phyloP scores from a whole-genome alignment of 2,113 vertebrate species.

The cat (Felis catus) region F.catus_Fca126_mat1.0 CM031417.1:90074001-90074500 shows the following conservation, averaged over 20 bases:
- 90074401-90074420: background rate
- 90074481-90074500: background rate
- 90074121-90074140: background rate
- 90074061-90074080: background rate
- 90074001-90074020: background rate
- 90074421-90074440: background rate
- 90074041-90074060: background rate
- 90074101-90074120: background rate
- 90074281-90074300: background rate
- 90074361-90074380: background rate
- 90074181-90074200: background rate
- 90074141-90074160: background rate
- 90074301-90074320: accelerated
- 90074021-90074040: background rate
- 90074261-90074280: background rate
- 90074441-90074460: background rate
- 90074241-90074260: background rate
- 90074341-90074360: background rate
- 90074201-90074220: background rate
- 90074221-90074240: background rate
- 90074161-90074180: background rate
- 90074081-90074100: background rate
- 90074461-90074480: background rate
- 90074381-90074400: no score
- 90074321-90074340: background rate